phyloP scores from a whole-genome alignment of 1,140 invertebrate species.

The Tetragnatha versicolor region DNA sequence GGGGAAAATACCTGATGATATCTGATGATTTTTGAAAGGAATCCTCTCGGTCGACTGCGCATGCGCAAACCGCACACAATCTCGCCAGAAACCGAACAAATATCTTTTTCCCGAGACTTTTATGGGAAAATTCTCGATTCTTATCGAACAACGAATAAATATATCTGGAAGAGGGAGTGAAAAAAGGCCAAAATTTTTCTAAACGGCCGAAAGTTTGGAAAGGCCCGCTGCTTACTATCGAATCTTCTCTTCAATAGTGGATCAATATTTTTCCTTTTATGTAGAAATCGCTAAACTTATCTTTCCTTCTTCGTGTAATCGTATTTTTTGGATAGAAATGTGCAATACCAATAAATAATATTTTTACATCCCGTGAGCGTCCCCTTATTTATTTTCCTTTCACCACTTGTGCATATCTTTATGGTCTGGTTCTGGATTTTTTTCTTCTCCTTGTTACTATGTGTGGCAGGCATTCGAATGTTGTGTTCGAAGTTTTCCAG shows the following conservation, averaged over 20 bases:
- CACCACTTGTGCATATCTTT: not conserved
- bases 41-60: not conserved
- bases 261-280: constrained; percentile 11
- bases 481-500: too few species aligned
- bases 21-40: too few species aligned
- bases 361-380: too few species aligned
- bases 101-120: constrained; percentile 5
- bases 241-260: constrained; percentile 2
- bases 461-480: too few species aligned
- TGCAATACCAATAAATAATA: constrained; percentile 21
- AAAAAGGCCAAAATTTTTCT: too few species aligned
- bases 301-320: not conserved
- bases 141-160: constrained; percentile 14
- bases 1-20: too few species aligned
- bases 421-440: not conserved
- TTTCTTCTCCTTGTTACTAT: too few species aligned
- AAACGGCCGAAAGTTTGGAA: not conserved
- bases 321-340: constrained; percentile 10
- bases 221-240: not conserved
- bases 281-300: constrained; percentile 9
- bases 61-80: not conserved
- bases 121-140: constrained; percentile 21
- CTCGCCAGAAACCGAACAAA: not conserved
- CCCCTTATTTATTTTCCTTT: not conserved
- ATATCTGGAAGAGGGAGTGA: not conserved